phyloP scores from a whole-genome alignment of 64 coral and sea anemone genomes.

The Actinia equina region DNA sequence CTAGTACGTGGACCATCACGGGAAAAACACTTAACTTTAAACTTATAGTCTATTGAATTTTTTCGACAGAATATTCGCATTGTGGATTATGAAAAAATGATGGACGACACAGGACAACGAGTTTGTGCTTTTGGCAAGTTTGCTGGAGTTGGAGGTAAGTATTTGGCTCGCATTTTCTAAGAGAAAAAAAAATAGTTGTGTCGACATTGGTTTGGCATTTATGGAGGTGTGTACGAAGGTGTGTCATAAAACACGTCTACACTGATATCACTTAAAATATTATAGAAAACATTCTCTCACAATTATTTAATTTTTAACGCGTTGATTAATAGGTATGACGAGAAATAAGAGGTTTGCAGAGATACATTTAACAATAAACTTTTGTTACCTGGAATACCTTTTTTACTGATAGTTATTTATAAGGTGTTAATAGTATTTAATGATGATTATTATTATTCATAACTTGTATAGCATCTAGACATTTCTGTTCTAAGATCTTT shows the following conservation, averaged over 20 bases:
- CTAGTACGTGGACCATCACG: too few relatives aligned
- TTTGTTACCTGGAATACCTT: not conserved
- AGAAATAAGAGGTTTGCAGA: too few relatives aligned
- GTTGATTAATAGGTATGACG: too few relatives aligned
- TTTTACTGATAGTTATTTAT: too few relatives aligned
- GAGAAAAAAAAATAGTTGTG: not conserved
- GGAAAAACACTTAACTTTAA: not conserved
- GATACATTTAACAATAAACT: too few relatives aligned
- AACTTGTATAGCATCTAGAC: too few relatives aligned
- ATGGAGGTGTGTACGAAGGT: slow-evolving; percentile 7
- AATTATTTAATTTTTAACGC: too few relatives aligned
- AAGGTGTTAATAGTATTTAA: too few relatives aligned
- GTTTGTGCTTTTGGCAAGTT: slow-evolving; percentile 99
- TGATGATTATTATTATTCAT: too few relatives aligned
- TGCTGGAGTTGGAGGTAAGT: slow-evolving; percentile 91
- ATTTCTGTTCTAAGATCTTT: too few relatives aligned
- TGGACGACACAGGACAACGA: slow-evolving; percentile 81
- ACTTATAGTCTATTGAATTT: not conserved
- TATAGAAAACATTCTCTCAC: too few relatives aligned
- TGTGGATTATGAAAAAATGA: slow-evolving; percentile 97
- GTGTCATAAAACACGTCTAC: not conserved
- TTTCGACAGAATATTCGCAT: slow-evolving; percentile 82
- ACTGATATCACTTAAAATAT: not conserved
- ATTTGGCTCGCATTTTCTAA: not conserved
- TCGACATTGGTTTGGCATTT: not conserved